Base-by-base conservation (phyloP, 2,797 vertebrate genomes). In the Helicolenus hilgendorfi region DNA sequence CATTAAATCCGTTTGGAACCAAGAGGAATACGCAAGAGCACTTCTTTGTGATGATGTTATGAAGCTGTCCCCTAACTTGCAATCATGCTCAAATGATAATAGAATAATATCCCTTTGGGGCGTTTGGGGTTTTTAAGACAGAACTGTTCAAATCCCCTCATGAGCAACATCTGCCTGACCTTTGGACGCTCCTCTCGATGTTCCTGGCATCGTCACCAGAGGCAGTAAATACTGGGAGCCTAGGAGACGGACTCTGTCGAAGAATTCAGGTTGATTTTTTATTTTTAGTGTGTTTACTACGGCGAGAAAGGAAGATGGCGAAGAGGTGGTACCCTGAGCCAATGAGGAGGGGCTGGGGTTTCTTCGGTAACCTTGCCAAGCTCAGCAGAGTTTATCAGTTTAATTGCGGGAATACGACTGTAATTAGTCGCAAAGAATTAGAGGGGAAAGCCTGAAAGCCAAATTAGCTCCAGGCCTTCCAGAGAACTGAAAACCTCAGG, bases 391-490 rank as follows among this genome's bases (percentile, higher is more conserved):
- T 96, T 96, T 95, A 96, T 96, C 92, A 93, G 92, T 94, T 96
- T 96, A 97, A 97, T 95, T 96, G 94, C 86, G 59, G 93, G 92
- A 96, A 96, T 94, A 90, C 81, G 87, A 87, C 91, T 95, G 91
- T 96, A 96, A 97, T 97, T 97, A 97, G 95, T 96, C 84, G 31
- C 72, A 71, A 92, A 92, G 95, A 96, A 96, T 96, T 96, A 96
- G 81, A 96, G 92, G 95, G 92, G 89, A 92, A 94, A 94, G 93
- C 91, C 89, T 94, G 86, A 96, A 94, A 91, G 85, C 85, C 89
- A 96, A 97, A 98, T 95, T 92, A 96, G 94, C 95, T 96, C 91
- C 96, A 97, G 96, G 96, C 95, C 82, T 95, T 92, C 60, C 85
- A 89, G 59, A 78, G 75, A 13, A 10, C 84, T 84, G 76, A 36